A percentile compares a stretch with the other conserved stretches of the same genome.
These are phyloP conservation scores for Phytoseiulus persimilis DNA, from an alignment of 2,888 invertebrate species.

Conservation along the genomic window DNA sequence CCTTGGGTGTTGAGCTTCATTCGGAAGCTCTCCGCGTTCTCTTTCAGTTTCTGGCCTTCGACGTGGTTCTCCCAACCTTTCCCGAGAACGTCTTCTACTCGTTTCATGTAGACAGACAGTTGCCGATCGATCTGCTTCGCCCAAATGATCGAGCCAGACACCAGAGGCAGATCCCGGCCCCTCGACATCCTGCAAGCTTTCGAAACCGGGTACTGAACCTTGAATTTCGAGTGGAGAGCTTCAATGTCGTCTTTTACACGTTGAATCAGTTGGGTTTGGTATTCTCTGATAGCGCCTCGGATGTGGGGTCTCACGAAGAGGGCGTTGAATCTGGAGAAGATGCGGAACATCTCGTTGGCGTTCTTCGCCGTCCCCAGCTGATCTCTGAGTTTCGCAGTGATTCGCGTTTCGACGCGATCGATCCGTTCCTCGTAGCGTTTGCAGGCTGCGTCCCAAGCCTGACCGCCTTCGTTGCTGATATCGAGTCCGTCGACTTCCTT, in stretches of 20 bases:
- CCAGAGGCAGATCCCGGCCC: conserved; percentile 87
- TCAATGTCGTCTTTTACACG: conserved; percentile 98
- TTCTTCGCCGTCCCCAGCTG: conserved; percentile 97
- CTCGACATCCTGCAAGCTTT: conserved; percentile 83
- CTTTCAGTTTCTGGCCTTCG: conserved; percentile 93
- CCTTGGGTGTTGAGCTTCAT: conserved; percentile 90
- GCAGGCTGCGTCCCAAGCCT: conserved; percentile 95
- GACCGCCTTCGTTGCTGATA: conserved; percentile 88
- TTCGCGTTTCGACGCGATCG: conserved; percentile 93
- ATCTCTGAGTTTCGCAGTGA: conserved; percentile 91
- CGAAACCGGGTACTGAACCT: conserved; percentile 91
- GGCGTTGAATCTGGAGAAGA: conserved; percentile 92
- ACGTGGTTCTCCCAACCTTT: conserved; percentile 99
- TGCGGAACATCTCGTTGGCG: conserved; percentile 99
- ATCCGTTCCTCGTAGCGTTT: conserved; percentile 95
- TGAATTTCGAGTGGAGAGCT: conserved; percentile 92
- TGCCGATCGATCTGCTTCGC: conserved; percentile 90
- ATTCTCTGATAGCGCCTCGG: conserved; percentile 94
- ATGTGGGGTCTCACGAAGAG: conserved; percentile 97
- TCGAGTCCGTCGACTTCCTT: conserved; percentile 97
- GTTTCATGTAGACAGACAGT: conserved; percentile 83
- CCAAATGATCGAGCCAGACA: conserved; percentile 98
- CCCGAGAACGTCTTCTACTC: conserved; percentile 95
- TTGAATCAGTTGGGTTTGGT: conserved; percentile 97
- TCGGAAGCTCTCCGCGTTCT: conserved; percentile 94